A percentile compares a stretch with the other conserved stretches of the same genome.
These are phyloP conservation scores for Drosophila azteca DNA, from an alignment of 1,140 invertebrate genomes.

Conservation along the genomic window DNA sequence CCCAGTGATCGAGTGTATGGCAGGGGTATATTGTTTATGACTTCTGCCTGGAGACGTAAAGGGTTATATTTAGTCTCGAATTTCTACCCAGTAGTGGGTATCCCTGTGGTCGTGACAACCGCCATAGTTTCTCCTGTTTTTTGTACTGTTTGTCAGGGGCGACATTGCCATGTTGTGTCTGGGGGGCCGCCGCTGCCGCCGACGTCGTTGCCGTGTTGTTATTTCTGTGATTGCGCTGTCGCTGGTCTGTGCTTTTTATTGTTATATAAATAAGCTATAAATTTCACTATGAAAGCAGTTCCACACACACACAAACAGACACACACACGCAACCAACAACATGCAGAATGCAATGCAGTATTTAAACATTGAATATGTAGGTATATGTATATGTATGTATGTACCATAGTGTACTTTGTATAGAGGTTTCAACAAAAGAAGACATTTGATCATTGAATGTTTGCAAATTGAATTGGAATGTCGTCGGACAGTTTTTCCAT, in stretches of 20 bases:
- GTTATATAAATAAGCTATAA: slow-evolving; percentile 77
- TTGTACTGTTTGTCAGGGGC: slow-evolving; percentile 25
- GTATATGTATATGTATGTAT: no score
- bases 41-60: no score
- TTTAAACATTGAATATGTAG: slow-evolving; percentile 12
- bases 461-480: slow-evolving; percentile 42
- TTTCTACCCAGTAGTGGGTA: no score
- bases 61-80: no score
- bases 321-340: slow-evolving; percentile 17
- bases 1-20: no score
- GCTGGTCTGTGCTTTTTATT: slow-evolving; percentile 59
- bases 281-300: slow-evolving; percentile 63
- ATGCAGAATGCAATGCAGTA: slow-evolving; percentile 14
- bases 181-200: slow-evolving; percentile 21
- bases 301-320: slow-evolving; percentile 29
- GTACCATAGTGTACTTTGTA: no score
- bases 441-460: slow-evolving; percentile 21
- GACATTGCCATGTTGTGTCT: slow-evolving; percentile 66
- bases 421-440: slow-evolving; percentile 18
- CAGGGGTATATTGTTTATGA: no score
- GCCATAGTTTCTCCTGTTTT: slow-evolving; percentile 14
- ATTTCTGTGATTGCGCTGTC: slow-evolving; percentile 61
- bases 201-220: slow-evolving; percentile 46
- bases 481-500: slow-evolving; percentile 29
- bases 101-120: no score